Conservation (phyloP, 1,140 invertebrate species). For the Holcopasites calliopsidis region DNA sequence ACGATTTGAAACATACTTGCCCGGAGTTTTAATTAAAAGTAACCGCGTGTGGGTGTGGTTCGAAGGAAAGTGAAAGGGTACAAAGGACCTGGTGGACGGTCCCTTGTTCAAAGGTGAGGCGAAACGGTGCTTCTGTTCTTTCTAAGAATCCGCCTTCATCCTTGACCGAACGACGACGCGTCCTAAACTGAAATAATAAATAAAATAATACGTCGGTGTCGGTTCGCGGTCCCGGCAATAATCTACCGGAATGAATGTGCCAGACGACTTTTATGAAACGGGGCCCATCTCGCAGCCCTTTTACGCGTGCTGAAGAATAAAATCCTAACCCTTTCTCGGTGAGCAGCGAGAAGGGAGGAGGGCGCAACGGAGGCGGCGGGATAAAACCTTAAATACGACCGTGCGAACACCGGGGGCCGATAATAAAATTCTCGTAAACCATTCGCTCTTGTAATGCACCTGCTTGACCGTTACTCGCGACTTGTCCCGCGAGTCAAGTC, state of each 20-base stretch:
- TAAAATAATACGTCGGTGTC: slow-evolving; percentile 57
- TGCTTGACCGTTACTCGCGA: slow-evolving; percentile 38
- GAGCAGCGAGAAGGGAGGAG: not conserved
- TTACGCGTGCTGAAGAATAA: slow-evolving; percentile 55
- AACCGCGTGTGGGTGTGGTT: slow-evolving; percentile 14
- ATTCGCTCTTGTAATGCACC: slow-evolving; percentile 57
- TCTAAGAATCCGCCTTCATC: slow-evolving; percentile 57
- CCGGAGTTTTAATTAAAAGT: slow-evolving; percentile 49
- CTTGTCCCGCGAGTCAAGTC: slow-evolving; percentile 7
- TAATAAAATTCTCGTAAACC: slow-evolving; percentile 65
- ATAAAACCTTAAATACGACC: slow-evolving; percentile 77
- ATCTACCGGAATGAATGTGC: slow-evolving; percentile 63
- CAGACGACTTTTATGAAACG: slow-evolving; percentile 67
- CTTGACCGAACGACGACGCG: slow-evolving; percentile 24
- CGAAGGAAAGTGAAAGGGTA: slow-evolving; percentile 14
- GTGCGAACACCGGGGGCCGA: slow-evolving; percentile 70
- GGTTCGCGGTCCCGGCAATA: slow-evolving; percentile 54
- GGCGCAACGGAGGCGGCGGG: slow-evolving; percentile 55
- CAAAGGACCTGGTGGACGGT: slow-evolving; percentile 5
- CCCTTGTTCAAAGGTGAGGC: slow-evolving; percentile 45
- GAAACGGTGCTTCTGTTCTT: slow-evolving; percentile 51
- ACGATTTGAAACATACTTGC: too few relatives aligned
- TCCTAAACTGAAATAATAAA: slow-evolving; percentile 63
- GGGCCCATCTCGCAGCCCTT: slow-evolving; percentile 27
- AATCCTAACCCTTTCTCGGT: slow-evolving; percentile 57